Base-by-base conservation (phyloP, 2,113 vertebrate species). In the Meles meles region DNA sequence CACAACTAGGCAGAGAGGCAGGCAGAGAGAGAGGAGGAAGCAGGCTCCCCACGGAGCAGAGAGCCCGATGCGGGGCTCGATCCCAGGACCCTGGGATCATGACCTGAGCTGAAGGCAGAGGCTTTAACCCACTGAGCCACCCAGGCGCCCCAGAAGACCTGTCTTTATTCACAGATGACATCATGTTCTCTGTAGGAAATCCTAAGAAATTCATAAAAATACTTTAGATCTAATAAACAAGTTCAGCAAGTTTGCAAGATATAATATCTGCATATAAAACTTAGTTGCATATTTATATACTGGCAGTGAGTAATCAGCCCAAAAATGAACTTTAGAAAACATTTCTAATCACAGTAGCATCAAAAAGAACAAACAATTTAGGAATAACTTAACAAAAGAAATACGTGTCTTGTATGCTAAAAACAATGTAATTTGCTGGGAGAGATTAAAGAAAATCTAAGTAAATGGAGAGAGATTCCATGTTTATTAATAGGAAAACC, bases 221-320 rank as follows among this genome's bases (percentile, higher is more conserved):
- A 93, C 86, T 93, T 59, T 84, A 84, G 37, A 86, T 71, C 69
- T 88, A 93, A 74, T 79, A 91, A 94, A 84, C 12, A n/a, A 80
- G 27, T 88, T 95, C 34, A 80, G 17, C 76, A 91, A 37, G 4
- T 25, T 95, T 93, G 47, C n/a, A 86, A 49, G 18, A 69, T 90
- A 37, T 63, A 83, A 81, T 52, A 57, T 49, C 21, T 49, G 10
- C 72, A 37, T 85, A 27, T 18, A 82, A 85, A 94, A 65, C 21
- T 88, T n/a, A 77, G 17, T 82, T 67, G 2, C 25, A 47, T 89
- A 57, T 87, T 27, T 95, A 47, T n/a, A 44, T 92, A 77, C 42
- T 55, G 55, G 18, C 52, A 93, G 74, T 18, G 42, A 77, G 55
- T 63, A 25, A 82, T 71, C 42, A 95, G 39, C 81, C 29, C 25